Conservation (phyloP, 2,113 vertebrate species). For the Gallinago media region DNA sequence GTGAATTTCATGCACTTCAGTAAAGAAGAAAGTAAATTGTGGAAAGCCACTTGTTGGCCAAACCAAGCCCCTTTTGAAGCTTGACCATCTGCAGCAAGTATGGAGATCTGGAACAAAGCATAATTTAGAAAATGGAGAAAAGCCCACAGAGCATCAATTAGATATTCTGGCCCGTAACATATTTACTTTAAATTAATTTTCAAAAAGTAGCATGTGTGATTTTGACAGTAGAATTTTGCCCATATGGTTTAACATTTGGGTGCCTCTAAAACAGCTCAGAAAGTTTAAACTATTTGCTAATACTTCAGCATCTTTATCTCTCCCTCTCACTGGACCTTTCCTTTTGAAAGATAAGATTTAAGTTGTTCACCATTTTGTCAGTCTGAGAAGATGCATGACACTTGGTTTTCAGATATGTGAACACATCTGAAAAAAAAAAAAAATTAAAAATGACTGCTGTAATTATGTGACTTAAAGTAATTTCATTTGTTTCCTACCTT, state of each 20-base stretch:
- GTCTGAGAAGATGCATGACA: too few species aligned
- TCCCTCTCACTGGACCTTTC: not conserved
- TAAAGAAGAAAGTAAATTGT: not conserved
- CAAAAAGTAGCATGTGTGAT: not conserved
- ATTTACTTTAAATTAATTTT: slow-evolving; percentile 41
- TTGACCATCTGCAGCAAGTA: not conserved
- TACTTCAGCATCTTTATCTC: not conserved
- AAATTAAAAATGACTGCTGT: too few species aligned
- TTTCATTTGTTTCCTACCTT: too few species aligned
- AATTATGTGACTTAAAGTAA: too few species aligned
- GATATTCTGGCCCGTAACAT: not conserved
- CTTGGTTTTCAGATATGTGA: too few species aligned
- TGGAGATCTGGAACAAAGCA: not conserved
- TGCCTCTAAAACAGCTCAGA: not conserved
- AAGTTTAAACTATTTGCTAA: not conserved
- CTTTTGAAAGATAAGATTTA: too few species aligned
- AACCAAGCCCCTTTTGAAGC: not conserved
- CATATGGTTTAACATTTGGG: slow-evolving; percentile 13
- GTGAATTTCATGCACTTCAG: not conserved
- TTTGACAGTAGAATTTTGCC: slow-evolving; percentile 15
- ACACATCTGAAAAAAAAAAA: too few species aligned
- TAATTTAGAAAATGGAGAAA: not conserved
- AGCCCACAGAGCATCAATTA: not conserved
- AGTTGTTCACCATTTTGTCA: too few species aligned
- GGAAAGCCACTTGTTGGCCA: not conserved